These are phyloP conservation scores for Chloroclystis v-ata DNA, from an alignment of 2,888 invertebrate genomes.

Conservation along the genomic window DNA sequence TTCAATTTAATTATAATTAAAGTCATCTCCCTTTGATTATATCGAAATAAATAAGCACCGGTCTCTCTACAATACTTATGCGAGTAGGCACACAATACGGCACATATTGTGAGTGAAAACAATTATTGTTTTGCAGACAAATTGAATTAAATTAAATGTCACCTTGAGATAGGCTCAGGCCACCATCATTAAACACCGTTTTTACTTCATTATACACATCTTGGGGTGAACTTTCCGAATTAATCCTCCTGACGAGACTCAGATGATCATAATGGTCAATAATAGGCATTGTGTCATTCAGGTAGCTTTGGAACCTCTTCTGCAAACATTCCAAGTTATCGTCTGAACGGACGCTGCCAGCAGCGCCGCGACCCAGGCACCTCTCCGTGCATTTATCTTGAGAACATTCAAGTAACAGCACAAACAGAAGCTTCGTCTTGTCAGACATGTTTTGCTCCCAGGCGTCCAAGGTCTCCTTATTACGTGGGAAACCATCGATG, in stretches of 20 bases:
- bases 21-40: too few relatives aligned
- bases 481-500: conserved; percentile 99
- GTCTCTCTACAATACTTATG: too few relatives aligned
- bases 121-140: too few relatives aligned
- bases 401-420: conserved; percentile 94
- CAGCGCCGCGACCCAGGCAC: conserved; percentile 91
- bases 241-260: conserved; percentile 85
- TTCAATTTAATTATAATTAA: too few relatives aligned
- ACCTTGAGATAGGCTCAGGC: conserved; percentile 45
- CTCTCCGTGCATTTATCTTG: conserved; percentile 90
- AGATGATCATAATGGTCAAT: conserved; percentile 86
- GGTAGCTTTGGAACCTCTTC: conserved; percentile 91
- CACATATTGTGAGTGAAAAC: too few relatives aligned
- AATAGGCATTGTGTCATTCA: conserved; percentile 92
- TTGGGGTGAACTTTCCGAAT: conserved; percentile 82
- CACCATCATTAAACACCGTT: conserved; percentile 64
- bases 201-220: conserved; percentile 82
- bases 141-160: conserved; percentile 2
- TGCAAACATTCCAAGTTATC: conserved; percentile 93
- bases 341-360: conserved; percentile 94
- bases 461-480: conserved; percentile 96
- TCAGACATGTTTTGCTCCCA: conserved; percentile 92
- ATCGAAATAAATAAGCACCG: too few relatives aligned
- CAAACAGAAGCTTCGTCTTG: conserved; percentile 90
- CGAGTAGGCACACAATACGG: too few relatives aligned